Base-by-base conservation (phyloP, 2,113 vertebrate species). In the Amazona guildingii region DNA sequence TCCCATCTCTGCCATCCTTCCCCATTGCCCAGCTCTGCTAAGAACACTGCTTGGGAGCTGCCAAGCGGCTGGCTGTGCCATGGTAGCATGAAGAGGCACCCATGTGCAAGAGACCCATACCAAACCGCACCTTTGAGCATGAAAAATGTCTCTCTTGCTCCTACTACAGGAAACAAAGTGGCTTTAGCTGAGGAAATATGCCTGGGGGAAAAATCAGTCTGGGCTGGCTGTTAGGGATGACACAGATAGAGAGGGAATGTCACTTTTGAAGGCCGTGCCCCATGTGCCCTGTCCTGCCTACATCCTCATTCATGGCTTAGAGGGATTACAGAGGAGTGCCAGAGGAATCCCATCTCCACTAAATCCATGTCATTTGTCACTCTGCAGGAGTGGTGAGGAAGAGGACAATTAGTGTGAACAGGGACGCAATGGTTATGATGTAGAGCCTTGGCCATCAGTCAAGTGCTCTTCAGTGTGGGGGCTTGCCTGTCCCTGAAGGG, bases 111-210 rank as follows among this genome's bases (percentile, higher is more conserved):
- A 52, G 52, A 14, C 39, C 39, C 37, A 9, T 12, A 23, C n/a
- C 0, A 1, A 54, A 54, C 29, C 0, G 6, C 44, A 1, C 6
- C 0, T 0, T 6, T 44, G 23, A 57, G 54, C 14, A 4, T 0
- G 3, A n/a, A 28, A 72, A 76, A 66, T 3, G 1, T 9, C 8
- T 18, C 2, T 88, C 78, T 92, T 67, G 95, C 91, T 96, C 66
- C 75, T 80, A 5, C 89, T 68, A 41, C 19, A 11, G 64, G 77
- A 78, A 94, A 51, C 74, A 77, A 77, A 91, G 88, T 17, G 83
- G 72, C 51, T 49, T 62, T 75, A 52, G 64, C 81, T 72, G 63
- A 49, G 68, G 82, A 83, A 63, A 85, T 23, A 16, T 4, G 23
- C 57, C 86, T 17, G 37, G 61, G 76, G 44, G 69, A 17, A 20